Evolutionary conservation across 2,888 invertebrate genomes (phyloP).

Genomic region (Petrolisthes manimaculis): DNA sequence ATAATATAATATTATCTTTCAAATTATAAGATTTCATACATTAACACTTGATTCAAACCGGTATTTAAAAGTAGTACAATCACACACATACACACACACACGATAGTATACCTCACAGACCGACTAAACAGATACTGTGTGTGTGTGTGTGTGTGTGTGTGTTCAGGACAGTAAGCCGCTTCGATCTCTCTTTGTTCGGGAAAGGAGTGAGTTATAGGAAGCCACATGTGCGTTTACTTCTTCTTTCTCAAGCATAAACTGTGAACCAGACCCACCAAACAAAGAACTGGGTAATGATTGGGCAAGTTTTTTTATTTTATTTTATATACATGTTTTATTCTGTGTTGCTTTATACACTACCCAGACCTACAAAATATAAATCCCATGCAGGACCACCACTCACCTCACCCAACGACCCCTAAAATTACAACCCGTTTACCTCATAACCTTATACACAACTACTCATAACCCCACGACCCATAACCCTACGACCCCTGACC

Average conservation of each 20-base stretch:
- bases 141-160: no score
- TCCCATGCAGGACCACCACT: no score
- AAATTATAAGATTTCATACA: background rate
- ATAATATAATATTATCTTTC: no score
- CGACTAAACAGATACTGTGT: no score
- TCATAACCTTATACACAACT: no score
- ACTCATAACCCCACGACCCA: background rate
- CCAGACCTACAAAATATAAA: no score
- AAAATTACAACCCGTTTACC: no score
- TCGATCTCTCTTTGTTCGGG: constrained; percentile 33
- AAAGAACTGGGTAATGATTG: constrained; percentile 22
- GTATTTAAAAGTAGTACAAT: background rate
- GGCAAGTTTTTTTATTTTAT: background rate
- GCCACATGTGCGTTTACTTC: constrained; percentile 19
- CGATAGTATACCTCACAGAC: background rate
- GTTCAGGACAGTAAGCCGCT: background rate
- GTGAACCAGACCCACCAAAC: constrained; percentile 10
- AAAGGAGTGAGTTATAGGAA: constrained; percentile 30
- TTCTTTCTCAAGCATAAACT: constrained; percentile 16
- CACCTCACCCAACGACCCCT: no score
- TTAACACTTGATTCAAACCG: background rate
- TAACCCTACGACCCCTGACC: background rate
- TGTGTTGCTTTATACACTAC: background rate
- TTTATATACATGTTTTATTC: background rate
- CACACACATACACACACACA: background rate